Conservation (phyloP, 2,797 vertebrate species). For the Lagorchestes hirsutus region DNA sequence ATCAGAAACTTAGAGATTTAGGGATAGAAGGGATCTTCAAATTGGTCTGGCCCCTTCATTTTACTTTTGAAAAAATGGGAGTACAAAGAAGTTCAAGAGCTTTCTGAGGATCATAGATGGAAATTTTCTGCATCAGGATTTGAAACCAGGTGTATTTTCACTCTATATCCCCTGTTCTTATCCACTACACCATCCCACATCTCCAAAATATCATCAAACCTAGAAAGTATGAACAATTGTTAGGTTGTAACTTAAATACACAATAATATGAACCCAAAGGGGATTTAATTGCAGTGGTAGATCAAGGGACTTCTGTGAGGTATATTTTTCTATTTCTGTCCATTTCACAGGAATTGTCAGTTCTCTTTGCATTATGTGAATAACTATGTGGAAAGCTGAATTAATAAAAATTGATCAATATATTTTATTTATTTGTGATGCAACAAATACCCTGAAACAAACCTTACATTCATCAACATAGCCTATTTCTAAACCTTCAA, state of each 20-base stretch:
- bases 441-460: neutral
- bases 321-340: neutral
- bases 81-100: neutral
- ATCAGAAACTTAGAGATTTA: neutral
- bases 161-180: neutral
- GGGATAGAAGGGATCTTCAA: neutral
- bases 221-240: neutral
- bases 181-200: neutral
- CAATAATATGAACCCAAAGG: neutral
- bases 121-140: neutral
- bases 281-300: neutral
- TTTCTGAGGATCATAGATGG: neutral
- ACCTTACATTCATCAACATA: neutral
- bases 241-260: neutral
- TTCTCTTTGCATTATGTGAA: neutral
- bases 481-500: neutral
- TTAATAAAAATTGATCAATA: neutral
- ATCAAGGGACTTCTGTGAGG: neutral
- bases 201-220: neutral
- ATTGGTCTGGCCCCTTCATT: neutral
- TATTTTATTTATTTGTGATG: neutral
- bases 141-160: neutral
- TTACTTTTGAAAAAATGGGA: neutral
- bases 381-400: neutral
- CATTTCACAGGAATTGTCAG: neutral